Base-by-base conservation (phyloP, 1,140 invertebrate species). In the Phenacoccus solenopsis region DNA sequence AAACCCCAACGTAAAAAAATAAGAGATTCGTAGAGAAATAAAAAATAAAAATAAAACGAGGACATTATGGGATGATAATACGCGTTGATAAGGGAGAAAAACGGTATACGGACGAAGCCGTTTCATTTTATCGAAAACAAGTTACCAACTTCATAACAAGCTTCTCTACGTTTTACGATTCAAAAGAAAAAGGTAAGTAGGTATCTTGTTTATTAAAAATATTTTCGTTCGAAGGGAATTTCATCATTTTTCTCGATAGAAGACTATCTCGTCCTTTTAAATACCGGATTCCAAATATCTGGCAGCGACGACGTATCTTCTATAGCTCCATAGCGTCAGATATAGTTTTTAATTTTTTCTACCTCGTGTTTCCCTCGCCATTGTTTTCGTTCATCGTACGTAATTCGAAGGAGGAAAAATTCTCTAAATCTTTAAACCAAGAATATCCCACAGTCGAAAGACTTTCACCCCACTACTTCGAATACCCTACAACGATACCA, bases 181-280 rank as follows among this genome's bases (percentile, higher is more conserved):
- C 25, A 64, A 27, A 64, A 64, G 59, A 64, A 64, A 64, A 27
- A 27, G 25, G 59, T 25, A 64, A 24, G 59, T 64, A 64, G 59
- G 59, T 64, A 64, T 64, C 59, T 64, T 64, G 59, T 64, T 64
- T 64, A 64, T 64, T 64, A 64, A 64, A 64, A 64, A 64, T 64
- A 64, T 64, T 64, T 64, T 64, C 59, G 59, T 64, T 64, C 22
- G 21, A 64, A 20, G 21, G 59, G 59, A 64, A 64, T 64, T 64
- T 64, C 59, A 64, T 64, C 59, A 64, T 64, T 64, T 64, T 64
- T 64, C 59, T 64, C 25, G 59, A 64, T 64, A 64, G 25, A 64
- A 64, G 59, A 64, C 20, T 22, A 64, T 22, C 59, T 64, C 59
- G 59, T 27, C 21, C 16, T 64, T 64, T 64, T 64, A 64, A 64